A percentile compares a stretch with the other conserved stretches of the same genome.
Evolutionary conservation across 1,140 invertebrate genomes (phyloP).

Genomic region (Armadillidium nasatum): DNA sequence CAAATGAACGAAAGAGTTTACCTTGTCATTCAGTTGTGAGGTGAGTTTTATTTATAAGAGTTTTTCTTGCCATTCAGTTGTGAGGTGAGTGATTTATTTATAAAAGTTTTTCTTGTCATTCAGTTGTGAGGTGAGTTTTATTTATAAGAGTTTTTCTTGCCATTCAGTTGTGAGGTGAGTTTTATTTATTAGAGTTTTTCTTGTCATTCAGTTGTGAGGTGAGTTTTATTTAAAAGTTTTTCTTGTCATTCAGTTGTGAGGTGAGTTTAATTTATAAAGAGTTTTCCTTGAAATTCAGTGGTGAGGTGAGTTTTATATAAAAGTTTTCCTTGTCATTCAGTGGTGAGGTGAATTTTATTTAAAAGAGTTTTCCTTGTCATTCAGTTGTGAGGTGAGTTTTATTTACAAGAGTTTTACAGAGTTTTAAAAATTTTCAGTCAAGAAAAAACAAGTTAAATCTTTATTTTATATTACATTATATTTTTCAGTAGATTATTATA

Average conservation of each 20-base stretch:
- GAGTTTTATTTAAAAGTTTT: background rate
- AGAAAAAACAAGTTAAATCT: background rate
- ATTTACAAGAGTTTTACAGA: background rate
- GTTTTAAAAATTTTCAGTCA: background rate
- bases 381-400: constrained; percentile 35
- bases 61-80: too few relatives aligned
- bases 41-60: constrained; percentile 19
- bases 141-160: too few relatives aligned
- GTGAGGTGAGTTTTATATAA: too few relatives aligned
- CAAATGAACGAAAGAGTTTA: constrained; percentile 35
- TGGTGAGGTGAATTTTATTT: constrained; percentile 21
- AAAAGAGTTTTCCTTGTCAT: constrained; percentile 34
- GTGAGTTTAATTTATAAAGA: constrained; percentile 17
- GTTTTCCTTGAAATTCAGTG: too few relatives aligned
- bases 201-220: constrained; percentile 38
- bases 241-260: too few relatives aligned
- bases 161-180: too few relatives aligned
- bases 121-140: constrained; percentile 33
- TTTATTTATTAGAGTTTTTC: constrained; percentile 37
- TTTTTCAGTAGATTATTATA: too few relatives aligned
- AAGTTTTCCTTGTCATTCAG: constrained; percentile 36
- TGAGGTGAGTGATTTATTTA: too few relatives aligned
- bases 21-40: constrained; percentile 37
- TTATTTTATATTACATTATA: background rate
- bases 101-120: constrained; percentile 35